Evolutionary conservation across 2,113 vertebrate species (phyloP).

Genomic region (Lethenteron camtschaticum): DNA sequence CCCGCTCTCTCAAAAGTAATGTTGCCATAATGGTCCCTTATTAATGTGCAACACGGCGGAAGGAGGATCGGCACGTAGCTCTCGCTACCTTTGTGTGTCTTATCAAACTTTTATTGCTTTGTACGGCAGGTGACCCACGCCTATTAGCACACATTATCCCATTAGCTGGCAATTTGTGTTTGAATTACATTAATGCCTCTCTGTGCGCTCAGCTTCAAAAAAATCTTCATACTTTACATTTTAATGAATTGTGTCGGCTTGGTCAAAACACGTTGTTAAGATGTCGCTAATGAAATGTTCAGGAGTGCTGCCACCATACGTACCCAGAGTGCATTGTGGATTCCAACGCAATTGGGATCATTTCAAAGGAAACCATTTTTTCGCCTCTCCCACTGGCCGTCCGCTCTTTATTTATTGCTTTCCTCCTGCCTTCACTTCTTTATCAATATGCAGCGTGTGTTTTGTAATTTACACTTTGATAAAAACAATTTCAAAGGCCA

Average conservation of each 20-base stretch:
- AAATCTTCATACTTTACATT: slow-evolving; percentile 2
- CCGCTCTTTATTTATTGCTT: too few relatives aligned
- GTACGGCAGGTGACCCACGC: slow-evolving; percentile 5
- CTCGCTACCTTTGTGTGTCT: slow-evolving; percentile 2
- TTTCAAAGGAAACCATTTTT: too few relatives aligned
- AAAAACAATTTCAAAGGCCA: too few relatives aligned
- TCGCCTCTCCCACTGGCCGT: too few relatives aligned
- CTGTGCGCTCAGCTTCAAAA: neutral
- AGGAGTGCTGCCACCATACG: neutral
- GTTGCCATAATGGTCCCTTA: neutral
- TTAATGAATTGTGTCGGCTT: slow-evolving; percentile 4
- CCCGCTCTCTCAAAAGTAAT: too few relatives aligned
- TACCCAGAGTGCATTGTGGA: too few relatives aligned
- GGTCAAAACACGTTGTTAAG: slow-evolving; percentile 1
- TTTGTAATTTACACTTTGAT: too few relatives aligned
- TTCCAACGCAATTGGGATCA: too few relatives aligned
- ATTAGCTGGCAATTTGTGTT: slow-evolving; percentile 6
- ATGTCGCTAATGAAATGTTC: slow-evolving; percentile 5
- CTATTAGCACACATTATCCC: slow-evolving; percentile 4
- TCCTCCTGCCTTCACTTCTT: too few relatives aligned
- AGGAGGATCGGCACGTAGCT: neutral
- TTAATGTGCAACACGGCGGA: neutral
- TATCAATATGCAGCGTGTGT: too few relatives aligned
- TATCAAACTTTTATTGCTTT: slow-evolving; percentile 6
- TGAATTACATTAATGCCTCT: slow-evolving; percentile 6